A percentile compares a stretch with the other conserved stretches of the same genome.
Conservation (phyloP, 2,888 invertebrate genomes). For the Tetragnatha montana region DNA sequence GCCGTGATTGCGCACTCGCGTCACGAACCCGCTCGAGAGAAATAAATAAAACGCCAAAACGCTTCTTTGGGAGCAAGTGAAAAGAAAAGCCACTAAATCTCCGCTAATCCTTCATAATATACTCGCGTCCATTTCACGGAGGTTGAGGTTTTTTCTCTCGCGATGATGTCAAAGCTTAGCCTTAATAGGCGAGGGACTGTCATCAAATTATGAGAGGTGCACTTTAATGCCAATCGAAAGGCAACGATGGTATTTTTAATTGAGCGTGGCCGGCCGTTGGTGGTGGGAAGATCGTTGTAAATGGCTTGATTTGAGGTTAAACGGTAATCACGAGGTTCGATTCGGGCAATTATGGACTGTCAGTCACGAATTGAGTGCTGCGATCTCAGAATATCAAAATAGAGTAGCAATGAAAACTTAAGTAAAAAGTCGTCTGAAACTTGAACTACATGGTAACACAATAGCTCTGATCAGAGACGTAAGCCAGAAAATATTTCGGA, state of each 20-base stretch:
- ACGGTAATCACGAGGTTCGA: too few relatives aligned
- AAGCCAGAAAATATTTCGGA: too few relatives aligned
- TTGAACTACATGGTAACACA: too few relatives aligned
- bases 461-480: too few relatives aligned
- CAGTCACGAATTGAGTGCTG: too few relatives aligned
- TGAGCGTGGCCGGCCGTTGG: neutral
- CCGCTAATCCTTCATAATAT: conserved; percentile 69
- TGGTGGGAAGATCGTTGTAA: neutral
- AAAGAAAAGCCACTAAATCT: conserved; percentile 64
- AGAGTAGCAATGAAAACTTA: too few relatives aligned
- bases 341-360: too few relatives aligned
- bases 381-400: too few relatives aligned
- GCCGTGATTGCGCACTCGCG: neutral
- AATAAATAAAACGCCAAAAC: conserved; percentile 35
- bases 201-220: conserved; percentile 40
- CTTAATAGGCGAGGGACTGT: conserved; percentile 45
- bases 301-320: too few relatives aligned
- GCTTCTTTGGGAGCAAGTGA: conserved; percentile 33
- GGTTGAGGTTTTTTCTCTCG: conserved; percentile 30
- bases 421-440: too few relatives aligned
- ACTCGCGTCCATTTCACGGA: conserved; percentile 38
- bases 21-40: conserved; percentile 24
- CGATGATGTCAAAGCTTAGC: conserved; percentile 48
- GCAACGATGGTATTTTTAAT: neutral
- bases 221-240: neutral